These are phyloP conservation scores for Etia nguti DNA, from an alignment of 2,113 vertebrate species.

Conservation along the genomic window DNA sequence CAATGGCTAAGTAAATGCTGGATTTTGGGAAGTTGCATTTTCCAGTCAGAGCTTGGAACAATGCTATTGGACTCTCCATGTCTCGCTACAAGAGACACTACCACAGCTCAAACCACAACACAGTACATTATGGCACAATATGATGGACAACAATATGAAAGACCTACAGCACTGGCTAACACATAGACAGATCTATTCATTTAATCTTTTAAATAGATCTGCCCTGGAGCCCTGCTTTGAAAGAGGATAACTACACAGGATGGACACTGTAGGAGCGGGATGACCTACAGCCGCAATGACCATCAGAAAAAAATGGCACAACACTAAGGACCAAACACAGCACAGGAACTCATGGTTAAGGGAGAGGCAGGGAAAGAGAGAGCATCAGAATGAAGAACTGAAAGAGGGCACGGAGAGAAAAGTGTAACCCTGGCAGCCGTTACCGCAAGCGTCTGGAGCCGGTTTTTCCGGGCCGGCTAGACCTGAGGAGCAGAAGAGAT, in stretches of 20 bases:
- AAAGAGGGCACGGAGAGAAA: slow-evolving; percentile 11
- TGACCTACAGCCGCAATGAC: slow-evolving; percentile 2
- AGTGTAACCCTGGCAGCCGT: slow-evolving; percentile 59
- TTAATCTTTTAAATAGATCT: slow-evolving; percentile 52
- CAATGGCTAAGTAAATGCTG: slow-evolving; percentile 25
- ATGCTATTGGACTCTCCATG: slow-evolving; percentile 17
- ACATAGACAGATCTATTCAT: slow-evolving; percentile 56
- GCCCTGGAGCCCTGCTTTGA: slow-evolving; percentile 5
- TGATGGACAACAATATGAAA: slow-evolving; percentile 25
- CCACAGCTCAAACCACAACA: slow-evolving; percentile 39
- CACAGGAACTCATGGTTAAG: slow-evolving; percentile 45
- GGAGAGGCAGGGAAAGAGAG: slow-evolving; percentile 1
- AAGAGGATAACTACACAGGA: neutral
- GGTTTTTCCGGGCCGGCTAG: slow-evolving; percentile 71
- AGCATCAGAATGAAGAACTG: slow-evolving; percentile 18
- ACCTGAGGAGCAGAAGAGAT: slow-evolving; percentile 73
- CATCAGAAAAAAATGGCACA: slow-evolving; percentile 7
- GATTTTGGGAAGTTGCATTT: slow-evolving; percentile 30
- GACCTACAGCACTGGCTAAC: neutral
- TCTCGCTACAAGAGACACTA: slow-evolving; percentile 5
- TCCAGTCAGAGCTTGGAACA: slow-evolving; percentile 38
- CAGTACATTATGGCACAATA: slow-evolving; percentile 34
- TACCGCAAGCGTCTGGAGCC: slow-evolving; percentile 74
- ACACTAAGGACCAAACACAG: slow-evolving; percentile 56
- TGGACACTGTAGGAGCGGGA: neutral